phyloP scores from a whole-genome alignment of 2,113 vertebrate genomes.

The Chionomys nivalis region DNA sequence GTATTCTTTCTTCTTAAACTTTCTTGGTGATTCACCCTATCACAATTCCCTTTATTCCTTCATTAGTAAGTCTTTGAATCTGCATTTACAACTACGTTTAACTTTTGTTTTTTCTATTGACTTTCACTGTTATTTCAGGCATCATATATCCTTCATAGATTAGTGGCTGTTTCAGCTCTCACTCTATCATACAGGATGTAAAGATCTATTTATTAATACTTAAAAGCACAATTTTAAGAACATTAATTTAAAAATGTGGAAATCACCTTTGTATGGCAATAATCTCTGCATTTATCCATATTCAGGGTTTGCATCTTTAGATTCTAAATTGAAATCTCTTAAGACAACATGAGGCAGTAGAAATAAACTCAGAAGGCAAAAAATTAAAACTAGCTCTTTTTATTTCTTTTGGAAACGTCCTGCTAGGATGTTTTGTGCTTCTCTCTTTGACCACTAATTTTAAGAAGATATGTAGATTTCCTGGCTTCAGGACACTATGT shows the following conservation, averaged over 20 bases:
- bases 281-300: background rate
- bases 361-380: background rate
- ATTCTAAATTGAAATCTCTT: background rate
- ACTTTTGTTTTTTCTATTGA: constrained; percentile 39
- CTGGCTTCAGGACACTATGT: background rate
- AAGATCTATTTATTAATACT: background rate
- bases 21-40: background rate
- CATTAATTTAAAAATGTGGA: constrained; percentile 15
- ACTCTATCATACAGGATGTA: background rate
- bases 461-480: background rate
- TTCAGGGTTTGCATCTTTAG: background rate
- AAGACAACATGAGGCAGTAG: background rate
- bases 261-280: background rate
- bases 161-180: background rate
- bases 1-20: background rate
- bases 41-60: background rate
- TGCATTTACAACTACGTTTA: background rate
- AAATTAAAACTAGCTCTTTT: background rate
- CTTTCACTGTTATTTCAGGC: constrained; percentile 34
- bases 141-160: background rate
- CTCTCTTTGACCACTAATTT: constrained; percentile 1
- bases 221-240: constrained; percentile 27
- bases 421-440: background rate
- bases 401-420: background rate
- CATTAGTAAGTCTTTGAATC: background rate